phyloP scores from a whole-genome alignment of 1,140 invertebrate species.

The Drosophila sp. region DNA sequence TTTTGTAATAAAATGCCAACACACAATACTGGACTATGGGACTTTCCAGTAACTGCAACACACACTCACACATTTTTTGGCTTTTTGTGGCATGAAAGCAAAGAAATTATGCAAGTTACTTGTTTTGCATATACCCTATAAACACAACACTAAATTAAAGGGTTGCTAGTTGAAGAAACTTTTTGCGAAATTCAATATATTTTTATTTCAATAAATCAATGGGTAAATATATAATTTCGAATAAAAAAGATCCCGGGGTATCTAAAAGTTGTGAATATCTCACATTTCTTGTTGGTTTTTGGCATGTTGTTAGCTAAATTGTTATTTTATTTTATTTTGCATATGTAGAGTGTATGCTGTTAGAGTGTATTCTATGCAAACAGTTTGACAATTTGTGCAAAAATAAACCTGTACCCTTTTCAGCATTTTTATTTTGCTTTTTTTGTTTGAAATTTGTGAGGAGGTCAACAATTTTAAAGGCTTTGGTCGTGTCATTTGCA shows the following conservation, averaged over 20 bases:
- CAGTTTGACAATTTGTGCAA: slow-evolving; percentile 47
- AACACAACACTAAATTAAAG: background rate
- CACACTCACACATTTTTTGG: slow-evolving; percentile 28
- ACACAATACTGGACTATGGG: slow-evolving; percentile 33
- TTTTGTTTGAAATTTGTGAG: slow-evolving; percentile 16
- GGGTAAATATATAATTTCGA: background rate
- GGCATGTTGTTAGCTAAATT: slow-evolving; percentile 49
- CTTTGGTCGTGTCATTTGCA: slow-evolving; percentile 49
- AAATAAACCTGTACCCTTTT: slow-evolving; percentile 28
- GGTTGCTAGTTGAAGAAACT: background rate
- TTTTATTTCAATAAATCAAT: background rate
- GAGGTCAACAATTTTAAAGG: slow-evolving; percentile 45
- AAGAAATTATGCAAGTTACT: slow-evolving; percentile 76
- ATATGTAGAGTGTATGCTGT: slow-evolving; percentile 9
- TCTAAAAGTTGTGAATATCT: background rate
- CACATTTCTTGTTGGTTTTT: background rate
- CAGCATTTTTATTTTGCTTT: too few species aligned
- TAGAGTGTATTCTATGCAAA: slow-evolving; percentile 32
- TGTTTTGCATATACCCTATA: slow-evolving; percentile 39
- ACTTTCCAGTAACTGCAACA: slow-evolving; percentile 52
- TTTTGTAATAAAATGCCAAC: slow-evolving; percentile 80
- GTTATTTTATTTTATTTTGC: slow-evolving; percentile 50
- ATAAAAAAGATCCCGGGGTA: background rate
- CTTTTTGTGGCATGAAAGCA: slow-evolving; percentile 58
- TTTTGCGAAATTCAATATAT: background rate